Conservation (phyloP, 2,797 vertebrate genomes). For the Tauraco hartlaubi region DNA sequence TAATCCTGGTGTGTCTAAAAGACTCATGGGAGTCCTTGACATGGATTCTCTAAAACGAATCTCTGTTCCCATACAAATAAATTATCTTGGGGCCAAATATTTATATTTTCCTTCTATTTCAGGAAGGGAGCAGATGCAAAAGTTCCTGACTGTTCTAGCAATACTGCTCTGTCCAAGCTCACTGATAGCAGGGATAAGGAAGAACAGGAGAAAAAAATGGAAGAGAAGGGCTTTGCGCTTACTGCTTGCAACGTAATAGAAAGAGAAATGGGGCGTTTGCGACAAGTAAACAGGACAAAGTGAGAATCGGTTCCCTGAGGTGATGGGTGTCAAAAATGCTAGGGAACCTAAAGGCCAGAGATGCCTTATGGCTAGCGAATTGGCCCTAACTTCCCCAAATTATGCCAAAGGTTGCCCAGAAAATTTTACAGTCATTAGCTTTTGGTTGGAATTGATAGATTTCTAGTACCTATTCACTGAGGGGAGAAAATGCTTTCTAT, state of each 20-base stretch:
- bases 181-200: not conserved
- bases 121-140: not conserved
- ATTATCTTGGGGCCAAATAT: conserved; percentile 14
- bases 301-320: not conserved
- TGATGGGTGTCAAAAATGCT: conserved; percentile 27
- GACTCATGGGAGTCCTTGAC: conserved; percentile 12
- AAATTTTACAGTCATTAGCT: conserved; percentile 42
- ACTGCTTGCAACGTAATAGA: not conserved
- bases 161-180: not conserved
- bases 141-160: not conserved
- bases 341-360: conserved; percentile 49
- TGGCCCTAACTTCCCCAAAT: conserved; percentile 1
- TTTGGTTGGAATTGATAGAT: not conserved
- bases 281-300: conserved; percentile 4
- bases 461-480: not conserved
- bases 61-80: conserved; percentile 38
- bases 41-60: conserved; percentile 31
- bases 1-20: conserved; percentile 46
- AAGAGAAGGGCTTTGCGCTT: not conserved
- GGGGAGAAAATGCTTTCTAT: not conserved
- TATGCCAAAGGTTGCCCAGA: not conserved
- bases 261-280: not conserved
- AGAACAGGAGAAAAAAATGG: not conserved
- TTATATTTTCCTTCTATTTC: conserved; percentile 26
- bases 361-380: conserved; percentile 41